Conservation (phyloP, 64 coral and sea anemone species). For the Montipora cactus region DNA sequence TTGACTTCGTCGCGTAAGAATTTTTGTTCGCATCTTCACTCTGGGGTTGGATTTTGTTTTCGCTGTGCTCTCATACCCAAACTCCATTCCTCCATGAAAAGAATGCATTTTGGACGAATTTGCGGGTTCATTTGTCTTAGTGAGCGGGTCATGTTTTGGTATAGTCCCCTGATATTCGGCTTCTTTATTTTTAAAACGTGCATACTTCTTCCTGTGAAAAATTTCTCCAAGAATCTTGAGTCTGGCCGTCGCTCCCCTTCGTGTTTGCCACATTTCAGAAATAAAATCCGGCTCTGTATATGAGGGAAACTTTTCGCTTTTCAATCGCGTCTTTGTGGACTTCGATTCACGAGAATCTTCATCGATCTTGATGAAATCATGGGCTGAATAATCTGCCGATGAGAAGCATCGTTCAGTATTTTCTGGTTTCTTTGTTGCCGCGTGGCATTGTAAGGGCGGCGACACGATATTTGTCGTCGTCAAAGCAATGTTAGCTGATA, state of each 20-base stretch:
- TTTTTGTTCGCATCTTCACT: not conserved
- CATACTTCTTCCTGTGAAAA: slow-evolving; percentile 21
- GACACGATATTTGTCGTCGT: slow-evolving; percentile 11
- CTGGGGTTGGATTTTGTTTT: not conserved
- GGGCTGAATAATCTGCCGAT: not conserved
- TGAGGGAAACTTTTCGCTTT: not conserved
- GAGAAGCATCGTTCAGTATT: not conserved
- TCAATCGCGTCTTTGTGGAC: not conserved
- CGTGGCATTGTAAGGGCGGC: not conserved
- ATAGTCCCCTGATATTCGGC: not conserved
- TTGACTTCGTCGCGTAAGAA: slow-evolving; percentile 21
- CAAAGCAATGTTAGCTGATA: not conserved
- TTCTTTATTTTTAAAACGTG: not conserved
- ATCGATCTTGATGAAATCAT: not conserved
- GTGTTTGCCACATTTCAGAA: slow-evolving; percentile 29
- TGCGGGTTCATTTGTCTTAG: not conserved
- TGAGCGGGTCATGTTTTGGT: not conserved
- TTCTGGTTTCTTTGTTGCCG: not conserved
- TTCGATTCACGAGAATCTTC: no score
- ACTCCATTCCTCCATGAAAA: not conserved
- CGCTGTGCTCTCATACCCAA: not conserved
- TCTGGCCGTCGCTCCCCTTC: not conserved
- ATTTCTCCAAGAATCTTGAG: not conserved
- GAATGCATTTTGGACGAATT: not conserved
- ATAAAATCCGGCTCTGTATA: slow-evolving; percentile 15